Base-by-base conservation (phyloP, 2,888 invertebrate species). In the Cephus runcator region DNA sequence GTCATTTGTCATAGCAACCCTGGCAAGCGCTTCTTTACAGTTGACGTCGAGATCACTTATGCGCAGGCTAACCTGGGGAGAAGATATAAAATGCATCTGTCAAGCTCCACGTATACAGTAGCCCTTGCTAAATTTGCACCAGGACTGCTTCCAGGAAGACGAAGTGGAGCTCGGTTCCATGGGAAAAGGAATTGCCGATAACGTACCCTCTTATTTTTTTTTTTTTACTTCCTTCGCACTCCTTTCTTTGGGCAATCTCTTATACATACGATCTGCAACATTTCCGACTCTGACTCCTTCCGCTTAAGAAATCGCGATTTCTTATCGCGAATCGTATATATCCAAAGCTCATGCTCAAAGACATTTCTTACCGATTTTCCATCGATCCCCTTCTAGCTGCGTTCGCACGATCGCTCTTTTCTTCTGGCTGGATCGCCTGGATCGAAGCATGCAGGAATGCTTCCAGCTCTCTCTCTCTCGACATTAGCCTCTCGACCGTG, bases 21-120 rank as follows among this genome's bases (percentile, higher is more conserved):
- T 85, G 82, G 84, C 84, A 83, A 85, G 83, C 83, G 81, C 79
- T 77, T 77, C 79, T 79, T 79, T 31, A 31, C 1, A 33, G 71
- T 71, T 34, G 77, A 79, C 79, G 76, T 82, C 75, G 75, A 73
- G 76, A 82, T 82, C 78, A 80, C 76, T 77, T 77, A 68, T 74
- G 73, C 79, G 76, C 71, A 12, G 56, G 34, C 23, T 12, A 34
- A 30, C 56, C 73, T 34, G n/a, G 69, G 35, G 81, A 82, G 83
- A 85, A 85, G 83, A 87, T 83, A 85, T 85, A 85, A 86, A 86
- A 85, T 82, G 83, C 85, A 87, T 87, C 83, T 83, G 84, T 86
- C 86, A 85, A 82, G 83, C 85, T 85, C 81, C 79, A 35, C 76
- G 31, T 75, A 76, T 56, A 56, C 23, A 56, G 56, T 56, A 15